These are phyloP conservation scores for Meles meles DNA, from an alignment of 2,113 vertebrate species.

Conservation along the genomic window DNA sequence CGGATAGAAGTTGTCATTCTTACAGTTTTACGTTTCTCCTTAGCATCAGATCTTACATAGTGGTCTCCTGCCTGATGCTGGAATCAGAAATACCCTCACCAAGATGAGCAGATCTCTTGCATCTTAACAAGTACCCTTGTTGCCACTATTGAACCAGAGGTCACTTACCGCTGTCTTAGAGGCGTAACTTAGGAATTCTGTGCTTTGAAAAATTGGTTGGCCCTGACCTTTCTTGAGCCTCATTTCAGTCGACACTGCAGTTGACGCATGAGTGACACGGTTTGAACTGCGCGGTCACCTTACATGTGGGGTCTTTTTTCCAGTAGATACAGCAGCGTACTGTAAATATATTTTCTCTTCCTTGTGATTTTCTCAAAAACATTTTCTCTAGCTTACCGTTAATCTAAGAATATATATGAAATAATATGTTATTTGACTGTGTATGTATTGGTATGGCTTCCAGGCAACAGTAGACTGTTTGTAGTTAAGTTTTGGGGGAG, in stretches of 20 bases:
- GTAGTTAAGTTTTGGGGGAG: background rate
- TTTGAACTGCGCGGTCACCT: background rate
- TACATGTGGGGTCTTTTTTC: background rate
- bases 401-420: background rate
- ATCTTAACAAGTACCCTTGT: background rate
- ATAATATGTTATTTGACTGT: background rate
- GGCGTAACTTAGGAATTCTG: background rate
- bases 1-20: background rate
- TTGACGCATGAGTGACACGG: background rate
- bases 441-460: background rate
- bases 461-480: background rate
- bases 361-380: background rate
- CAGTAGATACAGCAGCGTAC: background rate
- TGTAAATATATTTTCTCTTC: background rate
- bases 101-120: background rate
- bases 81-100: background rate
- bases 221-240: background rate
- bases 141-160: background rate
- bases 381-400: background rate
- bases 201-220: background rate
- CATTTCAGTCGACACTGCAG: background rate
- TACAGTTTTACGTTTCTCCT: constrained; percentile 16
- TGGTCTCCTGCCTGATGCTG: background rate
- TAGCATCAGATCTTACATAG: background rate
- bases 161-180: background rate